phyloP scores from a whole-genome alignment of 23 tunicate genomes.

The Ascidia mentula region DNA sequence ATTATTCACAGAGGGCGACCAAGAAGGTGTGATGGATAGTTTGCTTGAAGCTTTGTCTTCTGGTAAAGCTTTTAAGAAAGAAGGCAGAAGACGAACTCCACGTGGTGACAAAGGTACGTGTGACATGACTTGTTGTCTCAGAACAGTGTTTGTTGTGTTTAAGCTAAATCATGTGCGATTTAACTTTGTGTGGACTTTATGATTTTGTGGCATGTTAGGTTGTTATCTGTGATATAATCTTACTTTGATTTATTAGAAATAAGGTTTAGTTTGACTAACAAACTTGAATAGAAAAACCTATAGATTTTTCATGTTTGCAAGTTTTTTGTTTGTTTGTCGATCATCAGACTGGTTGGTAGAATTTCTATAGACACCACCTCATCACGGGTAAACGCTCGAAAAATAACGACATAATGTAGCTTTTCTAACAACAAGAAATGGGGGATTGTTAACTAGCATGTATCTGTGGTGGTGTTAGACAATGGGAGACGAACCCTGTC shows the following conservation, averaged over 20 bases:
- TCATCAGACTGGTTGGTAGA: neutral
- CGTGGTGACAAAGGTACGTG: slow-evolving; percentile 25
- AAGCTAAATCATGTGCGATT: neutral
- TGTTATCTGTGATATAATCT: no score
- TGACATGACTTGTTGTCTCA: neutral
- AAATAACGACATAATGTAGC: neutral
- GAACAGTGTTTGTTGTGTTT: neutral
- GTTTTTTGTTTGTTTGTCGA: neutral
- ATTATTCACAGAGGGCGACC: slow-evolving; percentile 74
- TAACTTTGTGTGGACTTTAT: neutral
- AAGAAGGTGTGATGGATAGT: slow-evolving; percentile 94
- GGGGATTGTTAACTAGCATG: neutral
- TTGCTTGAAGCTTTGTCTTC: slow-evolving; percentile 84
- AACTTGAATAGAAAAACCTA: no score
- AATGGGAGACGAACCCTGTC: slow-evolving; percentile 27
- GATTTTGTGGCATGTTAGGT: neutral
- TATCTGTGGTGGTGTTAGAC: neutral
- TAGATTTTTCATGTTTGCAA: neutral
- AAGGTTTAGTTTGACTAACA: no score
- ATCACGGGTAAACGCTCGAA: neutral
- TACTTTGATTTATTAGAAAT: no score
- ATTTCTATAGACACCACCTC: neutral
- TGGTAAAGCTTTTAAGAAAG: slow-evolving; percentile 85
- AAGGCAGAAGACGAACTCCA: slow-evolving; percentile 77
- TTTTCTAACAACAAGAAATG: neutral